phyloP scores from a whole-genome alignment of 92 coral and sea anemone genomes.

The Bergia sp. region DNA sequence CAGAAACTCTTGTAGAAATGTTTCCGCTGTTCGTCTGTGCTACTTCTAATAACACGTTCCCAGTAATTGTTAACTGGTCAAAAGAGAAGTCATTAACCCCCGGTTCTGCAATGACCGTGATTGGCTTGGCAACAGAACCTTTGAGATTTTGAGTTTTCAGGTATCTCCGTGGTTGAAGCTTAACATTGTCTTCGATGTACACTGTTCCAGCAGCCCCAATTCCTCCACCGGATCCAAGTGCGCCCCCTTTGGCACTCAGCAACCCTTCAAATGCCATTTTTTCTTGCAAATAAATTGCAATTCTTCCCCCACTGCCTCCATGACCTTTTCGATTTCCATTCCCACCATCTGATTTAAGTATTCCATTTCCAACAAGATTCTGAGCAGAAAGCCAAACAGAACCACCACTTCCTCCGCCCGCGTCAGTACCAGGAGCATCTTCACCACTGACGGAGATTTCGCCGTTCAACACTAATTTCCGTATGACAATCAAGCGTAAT shows the following conservation, averaged over 20 bases:
- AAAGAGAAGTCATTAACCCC: constrained; percentile 46
- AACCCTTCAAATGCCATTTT: constrained; percentile 58
- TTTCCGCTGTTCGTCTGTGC: constrained; percentile 16
- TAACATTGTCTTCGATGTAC: constrained; percentile 54
- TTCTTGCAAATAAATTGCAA: constrained; percentile 53
- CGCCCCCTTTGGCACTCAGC: constrained; percentile 55
- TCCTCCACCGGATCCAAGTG: constrained; percentile 31
- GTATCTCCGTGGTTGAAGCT: constrained; percentile 40
- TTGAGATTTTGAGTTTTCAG: constrained; percentile 38
- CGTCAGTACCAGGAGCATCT: constrained; percentile 28
- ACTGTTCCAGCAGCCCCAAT: constrained; percentile 69
- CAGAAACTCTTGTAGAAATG: constrained; percentile 45
- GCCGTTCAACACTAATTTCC: constrained; percentile 51
- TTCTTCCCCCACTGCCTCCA: constrained; percentile 75
- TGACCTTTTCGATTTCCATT: constrained; percentile 58
- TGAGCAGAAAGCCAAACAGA: constrained; percentile 52
- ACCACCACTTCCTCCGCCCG: constrained; percentile 80
- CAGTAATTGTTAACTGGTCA: constrained; percentile 56
- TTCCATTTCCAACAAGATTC: constrained; percentile 56
- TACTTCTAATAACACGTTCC: constrained; percentile 63
- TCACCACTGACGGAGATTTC: constrained; percentile 54
- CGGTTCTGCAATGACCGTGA: constrained; percentile 52
- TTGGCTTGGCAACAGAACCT: constrained; percentile 45
- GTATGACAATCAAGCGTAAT: constrained; percentile 52
- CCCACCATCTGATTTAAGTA: constrained; percentile 60